Base-by-base conservation (phyloP, 2,888 invertebrate genomes). In the Drosophila pseudotalamancana region DNA sequence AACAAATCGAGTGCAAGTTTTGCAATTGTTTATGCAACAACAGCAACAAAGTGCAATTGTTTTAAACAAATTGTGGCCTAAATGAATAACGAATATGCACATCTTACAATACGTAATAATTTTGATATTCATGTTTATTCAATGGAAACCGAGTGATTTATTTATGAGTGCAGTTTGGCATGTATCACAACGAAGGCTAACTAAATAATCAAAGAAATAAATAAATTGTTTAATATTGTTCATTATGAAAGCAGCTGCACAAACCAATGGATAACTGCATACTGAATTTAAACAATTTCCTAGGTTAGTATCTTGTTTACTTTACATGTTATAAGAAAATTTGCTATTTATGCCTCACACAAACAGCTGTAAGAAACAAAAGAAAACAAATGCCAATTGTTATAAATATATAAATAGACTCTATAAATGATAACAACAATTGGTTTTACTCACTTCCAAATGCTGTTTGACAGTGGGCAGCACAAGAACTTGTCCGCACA, bases 1-100 rank as follows among this genome's bases (percentile, higher is more conserved):
- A n/a, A n/a, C n/a, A n/a, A n/a, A n/a, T 32, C 63, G 57, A 63
- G 69, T 73, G 70, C 71, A 76, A 51, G 48, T 77, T 62, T 70
- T 65, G 71, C 57, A 73, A 80, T 85, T 80, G 85, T 87, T 80
- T 83, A 79, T 72, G 76, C 80, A 83, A 54, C 57, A 19, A 34
- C 65, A 63, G 21, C 29, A 49, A 54, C 29, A 75, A 45, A 51
- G 21, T 84, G 57, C 63, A 87, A 62, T 80, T 81, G 62, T 67
- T 61, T 64, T 66, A 37, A 81, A 66, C 56, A 74, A 57, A 84
- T 70, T 67, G 65, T 70, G 64, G 49, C 70, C 70, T 46, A 23
- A 54, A 39, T 43, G 54, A 56, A 60, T 50, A 25, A 21, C 8
- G 32, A 14, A 55, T 37, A 35, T 45, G 34, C n/a, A 21, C 9